Conservation (phyloP, 2,797 vertebrate species). For the Hippoglossus hippoglossus region DNA sequence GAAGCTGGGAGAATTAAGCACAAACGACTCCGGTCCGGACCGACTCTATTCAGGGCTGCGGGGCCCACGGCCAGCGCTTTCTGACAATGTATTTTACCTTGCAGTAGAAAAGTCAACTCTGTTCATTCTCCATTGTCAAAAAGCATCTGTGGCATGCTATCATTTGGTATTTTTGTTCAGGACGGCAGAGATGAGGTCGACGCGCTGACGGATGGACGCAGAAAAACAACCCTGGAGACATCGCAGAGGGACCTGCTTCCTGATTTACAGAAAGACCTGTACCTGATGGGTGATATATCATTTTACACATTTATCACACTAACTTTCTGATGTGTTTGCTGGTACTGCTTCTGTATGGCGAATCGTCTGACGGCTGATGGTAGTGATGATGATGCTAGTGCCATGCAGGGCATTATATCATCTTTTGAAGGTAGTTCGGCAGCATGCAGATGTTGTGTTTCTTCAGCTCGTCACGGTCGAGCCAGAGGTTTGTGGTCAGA, state of each 20-base stretch:
- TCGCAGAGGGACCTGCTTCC: not conserved
- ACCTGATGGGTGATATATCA: not conserved
- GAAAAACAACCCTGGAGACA: too few species aligned
- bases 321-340: too few species aligned
- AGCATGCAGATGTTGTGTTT: too few species aligned
- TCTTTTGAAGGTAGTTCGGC: too few species aligned
- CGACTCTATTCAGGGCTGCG: not conserved
- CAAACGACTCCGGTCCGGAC: constrained; percentile 23
- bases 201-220: not conserved
- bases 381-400: too few species aligned
- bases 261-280: not conserved
- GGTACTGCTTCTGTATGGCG: too few species aligned
- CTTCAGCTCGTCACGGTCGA: too few species aligned
- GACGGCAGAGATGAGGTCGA: not conserved
- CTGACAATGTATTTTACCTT: constrained; percentile 20
- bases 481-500: too few species aligned
- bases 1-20: constrained; percentile 32
- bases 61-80: not conserved
- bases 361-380: too few species aligned
- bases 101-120: constrained; percentile 5
- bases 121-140: constrained; percentile 24
- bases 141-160: constrained; percentile 8
- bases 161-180: not conserved
- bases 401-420: too few species aligned
- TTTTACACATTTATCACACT: too few species aligned